Percentiles rank a stretch among this genome's conserved stretches.
Conservation (phyloP, 2,888 invertebrate genomes). For the Spialia ferax region DNA sequence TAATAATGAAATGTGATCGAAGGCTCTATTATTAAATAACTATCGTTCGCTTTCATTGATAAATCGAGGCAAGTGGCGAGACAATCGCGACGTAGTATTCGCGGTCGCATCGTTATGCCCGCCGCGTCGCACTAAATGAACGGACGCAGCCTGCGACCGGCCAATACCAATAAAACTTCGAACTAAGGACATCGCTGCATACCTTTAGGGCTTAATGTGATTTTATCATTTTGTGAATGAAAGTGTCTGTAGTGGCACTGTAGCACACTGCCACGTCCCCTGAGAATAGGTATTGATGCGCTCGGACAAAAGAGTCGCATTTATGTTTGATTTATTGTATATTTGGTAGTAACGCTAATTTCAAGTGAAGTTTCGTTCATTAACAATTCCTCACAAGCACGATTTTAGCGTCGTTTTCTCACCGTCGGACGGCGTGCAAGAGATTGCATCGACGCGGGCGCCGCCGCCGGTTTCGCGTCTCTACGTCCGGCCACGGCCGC, state of each 20-base stretch:
- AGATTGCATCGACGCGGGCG: conserved; percentile 77
- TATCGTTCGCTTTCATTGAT: conserved; percentile 77
- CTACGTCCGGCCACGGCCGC: conserved; percentile 71
- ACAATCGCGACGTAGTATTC: conserved; percentile 67
- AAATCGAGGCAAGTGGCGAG: conserved; percentile 55
- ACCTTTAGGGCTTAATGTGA: conserved; percentile 62
- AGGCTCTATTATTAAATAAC: conserved; percentile 45
- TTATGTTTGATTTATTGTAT: not conserved
- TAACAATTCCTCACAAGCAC: conserved; percentile 68
- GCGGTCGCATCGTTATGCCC: conserved; percentile 78
- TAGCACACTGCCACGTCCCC: conserved; percentile 11
- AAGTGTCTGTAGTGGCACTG: conserved; percentile 43
- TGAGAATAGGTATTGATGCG: not conserved
- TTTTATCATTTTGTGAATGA: conserved; percentile 68
- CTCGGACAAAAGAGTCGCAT: not conserved
- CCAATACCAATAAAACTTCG: conserved; percentile 79
- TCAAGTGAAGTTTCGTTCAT: conserved; percentile 64
- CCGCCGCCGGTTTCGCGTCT: conserved; percentile 67
- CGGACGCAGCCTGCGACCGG: conserved; percentile 76
- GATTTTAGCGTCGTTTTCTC: conserved; percentile 71
- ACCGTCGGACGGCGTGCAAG: conserved; percentile 60
- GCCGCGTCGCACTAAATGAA: conserved; percentile 82
- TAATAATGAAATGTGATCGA: conserved; percentile 16
- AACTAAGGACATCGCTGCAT: conserved; percentile 63
- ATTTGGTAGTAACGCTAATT: conserved; percentile 35